Percentiles rank a stretch among this genome's conserved stretches.
phyloP scores from a whole-genome alignment of 2,888 invertebrate species.

The Falcaria lacertinaria region DNA sequence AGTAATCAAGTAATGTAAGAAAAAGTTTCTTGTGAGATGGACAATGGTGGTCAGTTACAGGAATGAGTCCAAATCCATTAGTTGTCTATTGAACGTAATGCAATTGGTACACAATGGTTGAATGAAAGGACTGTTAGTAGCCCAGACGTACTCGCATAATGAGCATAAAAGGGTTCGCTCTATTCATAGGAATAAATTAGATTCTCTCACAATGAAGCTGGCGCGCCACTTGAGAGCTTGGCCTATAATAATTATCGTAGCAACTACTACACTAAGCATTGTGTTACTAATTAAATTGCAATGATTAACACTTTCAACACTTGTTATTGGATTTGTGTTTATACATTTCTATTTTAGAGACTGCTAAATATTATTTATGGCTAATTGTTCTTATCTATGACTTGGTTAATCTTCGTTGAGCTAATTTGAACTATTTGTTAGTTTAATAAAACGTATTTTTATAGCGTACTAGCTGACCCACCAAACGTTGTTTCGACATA shows the following conservation, averaged over 20 bases:
- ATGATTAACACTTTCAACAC: background rate
- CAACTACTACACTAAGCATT: background rate
- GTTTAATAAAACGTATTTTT: no score
- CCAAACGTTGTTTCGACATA: no score
- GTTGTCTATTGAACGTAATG: background rate
- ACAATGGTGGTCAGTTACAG: background rate
- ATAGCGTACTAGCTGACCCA: no score
- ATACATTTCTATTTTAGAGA: no score
- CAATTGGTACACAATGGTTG: background rate
- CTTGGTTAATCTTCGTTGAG: no score
- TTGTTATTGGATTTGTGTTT: no score
- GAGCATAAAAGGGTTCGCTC: conserved; percentile 54
- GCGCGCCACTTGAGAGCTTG: conserved; percentile 9
- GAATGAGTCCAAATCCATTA: background rate
- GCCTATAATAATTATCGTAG: conserved; percentile 5
- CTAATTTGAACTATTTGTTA: no score
- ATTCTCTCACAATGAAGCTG: conserved; percentile 39
- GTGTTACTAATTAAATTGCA: conserved; percentile 5
- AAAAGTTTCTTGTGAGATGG: background rate
- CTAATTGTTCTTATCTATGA: no score
- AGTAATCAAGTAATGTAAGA: background rate
- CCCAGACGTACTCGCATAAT: conserved; percentile 45
- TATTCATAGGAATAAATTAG: conserved; percentile 61
- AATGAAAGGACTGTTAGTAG: conserved; percentile 14
- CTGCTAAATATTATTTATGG: no score